phyloP scores from a whole-genome alignment of 1,140 invertebrate genomes.

The Cotesia glomerata region DNA sequence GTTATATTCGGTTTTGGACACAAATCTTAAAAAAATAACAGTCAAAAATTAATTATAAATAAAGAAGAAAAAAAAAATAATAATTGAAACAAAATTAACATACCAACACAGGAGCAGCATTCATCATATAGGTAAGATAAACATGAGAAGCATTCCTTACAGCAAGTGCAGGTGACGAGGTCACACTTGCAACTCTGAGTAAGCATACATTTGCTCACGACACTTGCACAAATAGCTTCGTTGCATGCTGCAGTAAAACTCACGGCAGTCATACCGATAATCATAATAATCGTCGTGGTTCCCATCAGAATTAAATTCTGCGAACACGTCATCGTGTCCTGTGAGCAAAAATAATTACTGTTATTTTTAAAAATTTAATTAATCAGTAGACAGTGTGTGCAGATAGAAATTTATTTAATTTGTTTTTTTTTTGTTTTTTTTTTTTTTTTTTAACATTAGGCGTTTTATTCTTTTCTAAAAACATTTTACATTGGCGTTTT shows the following conservation, averaged over 20 bases:
- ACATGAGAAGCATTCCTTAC: constrained; percentile 90
- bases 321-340: constrained; percentile 48
- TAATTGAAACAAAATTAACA: constrained; percentile 50
- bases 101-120: constrained; percentile 95
- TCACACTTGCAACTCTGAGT: constrained; percentile 96
- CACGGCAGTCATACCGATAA: constrained; percentile 24
- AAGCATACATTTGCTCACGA: constrained; percentile 95
- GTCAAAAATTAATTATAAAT: constrained; percentile 3
- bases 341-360: constrained; percentile 19
- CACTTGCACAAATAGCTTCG: constrained; percentile 89
- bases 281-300: constrained; percentile 38
- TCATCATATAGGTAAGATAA: constrained; percentile 87
- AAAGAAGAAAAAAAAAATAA: background rate
- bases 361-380: constrained; percentile 1
- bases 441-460: background rate
- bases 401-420: background rate
- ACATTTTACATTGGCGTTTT: background rate
- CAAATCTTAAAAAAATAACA: constrained; percentile 70
- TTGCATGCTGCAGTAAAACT: constrained; percentile 69
- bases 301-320: constrained; percentile 32
- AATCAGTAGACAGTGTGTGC: background rate
- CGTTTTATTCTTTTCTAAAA: background rate
- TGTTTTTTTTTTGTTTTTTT: background rate
- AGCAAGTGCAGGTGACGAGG: constrained; percentile 84
- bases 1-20: constrained; percentile 86